phyloP scores from a whole-genome alignment of 2,888 invertebrate species.

The Trichacis sp. region DNA sequence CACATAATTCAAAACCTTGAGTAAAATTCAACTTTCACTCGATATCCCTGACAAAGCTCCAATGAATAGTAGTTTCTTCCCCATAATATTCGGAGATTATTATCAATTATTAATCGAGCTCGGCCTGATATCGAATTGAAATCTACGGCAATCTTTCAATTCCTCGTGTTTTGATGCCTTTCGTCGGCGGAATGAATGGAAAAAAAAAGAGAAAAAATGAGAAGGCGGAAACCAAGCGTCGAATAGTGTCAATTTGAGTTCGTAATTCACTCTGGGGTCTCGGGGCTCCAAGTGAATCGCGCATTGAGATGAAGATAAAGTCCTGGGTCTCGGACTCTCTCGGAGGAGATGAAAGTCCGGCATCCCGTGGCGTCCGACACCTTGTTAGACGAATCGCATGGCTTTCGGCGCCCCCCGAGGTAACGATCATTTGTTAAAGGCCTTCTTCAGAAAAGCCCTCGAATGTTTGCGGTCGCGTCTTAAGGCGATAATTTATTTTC shows the following conservation, averaged over 20 bases:
- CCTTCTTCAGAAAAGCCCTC: slow-evolving; percentile 32
- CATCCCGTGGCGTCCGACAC: slow-evolving; percentile 62
- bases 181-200: slow-evolving; percentile 41
- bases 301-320: slow-evolving; percentile 62
- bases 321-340: slow-evolving; percentile 57
- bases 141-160: neutral
- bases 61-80: no score
- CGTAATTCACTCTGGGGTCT: slow-evolving; percentile 56
- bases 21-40: no score
- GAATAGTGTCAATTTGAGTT: slow-evolving; percentile 55
- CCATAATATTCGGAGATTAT: no score
- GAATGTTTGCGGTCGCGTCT: slow-evolving; percentile 6
- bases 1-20: no score
- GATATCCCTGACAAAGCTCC: no score
- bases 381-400: slow-evolving; percentile 63
- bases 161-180: slow-evolving; percentile 25
- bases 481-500: neutral
- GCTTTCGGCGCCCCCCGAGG: slow-evolving; percentile 56
- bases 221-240: slow-evolving; percentile 21
- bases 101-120: no score
- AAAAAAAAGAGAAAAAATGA: slow-evolving; percentile 24
- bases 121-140: no score
- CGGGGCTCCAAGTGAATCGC: slow-evolving; percentile 50
- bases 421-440: slow-evolving; percentile 63
- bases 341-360: slow-evolving; percentile 61